Evolutionary conservation across 1,140 invertebrate species (phyloP).

Genomic region (Procambarus virginalis): DNA sequence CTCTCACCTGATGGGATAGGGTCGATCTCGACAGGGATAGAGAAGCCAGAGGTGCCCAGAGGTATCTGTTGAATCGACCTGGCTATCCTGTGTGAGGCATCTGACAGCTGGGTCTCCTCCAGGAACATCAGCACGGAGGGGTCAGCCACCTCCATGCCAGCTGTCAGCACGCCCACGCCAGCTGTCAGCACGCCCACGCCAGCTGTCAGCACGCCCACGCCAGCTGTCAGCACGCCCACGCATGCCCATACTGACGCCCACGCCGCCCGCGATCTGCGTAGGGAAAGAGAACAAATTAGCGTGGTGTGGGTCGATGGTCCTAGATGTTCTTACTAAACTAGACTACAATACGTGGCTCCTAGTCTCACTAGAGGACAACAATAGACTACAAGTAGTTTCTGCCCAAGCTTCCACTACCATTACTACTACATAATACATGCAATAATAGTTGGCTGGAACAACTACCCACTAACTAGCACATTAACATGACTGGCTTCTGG

Average conservation of each 20-base stretch:
- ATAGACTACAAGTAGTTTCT: no score
- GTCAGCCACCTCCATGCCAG: constrained; percentile 2
- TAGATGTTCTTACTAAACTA: no score
- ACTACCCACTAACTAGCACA: no score
- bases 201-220: constrained; percentile 10
- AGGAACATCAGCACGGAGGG: neutral
- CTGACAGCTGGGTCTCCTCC: constrained; percentile 1
- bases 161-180: neutral
- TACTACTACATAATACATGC: no score
- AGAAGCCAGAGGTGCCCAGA: constrained; percentile 40
- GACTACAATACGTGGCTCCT: no score
- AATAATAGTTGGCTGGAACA: no score
- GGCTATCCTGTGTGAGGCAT: neutral
- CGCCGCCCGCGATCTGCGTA: neutral
- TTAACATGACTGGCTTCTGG: no score
- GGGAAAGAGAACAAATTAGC: neutral
- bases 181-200: neutral
- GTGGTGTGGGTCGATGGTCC: no score
- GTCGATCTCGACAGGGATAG: constrained; percentile 43
- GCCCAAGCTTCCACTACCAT: no score
- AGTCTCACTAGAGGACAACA: no score
- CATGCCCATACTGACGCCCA: neutral
- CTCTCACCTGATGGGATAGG: constrained; percentile 49
- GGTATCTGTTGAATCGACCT: constrained; percentile 51
- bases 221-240: neutral